Evolutionary conservation across 2,797 vertebrate species (phyloP), one percentile per base, ranked within the genome.

Genomic region (Lindbergichthys nudifrons): DNA sequence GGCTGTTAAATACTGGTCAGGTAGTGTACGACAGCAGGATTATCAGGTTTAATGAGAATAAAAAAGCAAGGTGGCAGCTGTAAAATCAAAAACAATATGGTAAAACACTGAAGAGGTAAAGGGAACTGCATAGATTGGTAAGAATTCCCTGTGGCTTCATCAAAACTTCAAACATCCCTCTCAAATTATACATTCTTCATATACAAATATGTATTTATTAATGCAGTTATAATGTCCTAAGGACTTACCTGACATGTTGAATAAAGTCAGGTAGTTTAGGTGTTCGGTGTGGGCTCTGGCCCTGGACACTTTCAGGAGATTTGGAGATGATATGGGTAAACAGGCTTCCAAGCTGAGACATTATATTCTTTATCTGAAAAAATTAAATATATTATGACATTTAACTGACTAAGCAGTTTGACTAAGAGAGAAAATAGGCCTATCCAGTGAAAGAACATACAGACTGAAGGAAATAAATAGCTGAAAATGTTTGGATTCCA

Each of bases 291-390:
- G 72, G 36, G 32, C 18, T 85, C 43, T 65, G 79, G 30, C 80
- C 63, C 46, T 43, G 46, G 56, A 65, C 43, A 41, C 53, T 80
- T 71, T 82, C 82, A 69, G 75, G 46, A 39, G 65, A 61, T 73
- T 79, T 88, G 16, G 89, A 83, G 77, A 84, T 70, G 39, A 88
- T 63, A 80, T 88, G 91, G 16, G 88, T 79, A 13, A 94, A 85
- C 74, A 92, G 81, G 70, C 77, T 92, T 79, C 91, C 92, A 45
- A 93, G 79, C 71, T 92, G 92, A 74, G 93, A 88, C 94, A 94
- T 95, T 77, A 64, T 89, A 39, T 48, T 71, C 32, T 77, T 78
- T 60, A 42, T 87, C 82, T 85, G 21, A 36, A 77, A 45, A 21
- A 47, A 65, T 46, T 42, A 5, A 47, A 19, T 0, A 50, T 1